Evolutionary conservation across 2,113 vertebrate species (phyloP).

Genomic region (Astatoreochromis straeleni): DNA sequence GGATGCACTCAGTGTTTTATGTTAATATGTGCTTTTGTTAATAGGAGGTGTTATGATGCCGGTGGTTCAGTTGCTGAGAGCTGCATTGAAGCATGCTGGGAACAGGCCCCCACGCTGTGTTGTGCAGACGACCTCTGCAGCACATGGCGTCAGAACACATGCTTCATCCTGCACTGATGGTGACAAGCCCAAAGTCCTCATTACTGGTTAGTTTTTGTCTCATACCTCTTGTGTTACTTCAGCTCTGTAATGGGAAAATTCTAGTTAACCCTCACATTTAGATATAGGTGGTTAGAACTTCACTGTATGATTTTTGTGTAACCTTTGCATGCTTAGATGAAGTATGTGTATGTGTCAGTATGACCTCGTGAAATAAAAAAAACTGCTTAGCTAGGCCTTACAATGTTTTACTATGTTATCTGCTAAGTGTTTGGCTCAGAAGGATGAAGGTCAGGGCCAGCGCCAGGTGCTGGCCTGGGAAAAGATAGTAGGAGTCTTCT

Average conservation of each 20-base stretch:
- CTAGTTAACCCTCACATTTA: neutral
- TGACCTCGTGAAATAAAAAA: neutral
- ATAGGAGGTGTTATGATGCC: neutral
- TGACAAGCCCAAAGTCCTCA: constrained; percentile 79
- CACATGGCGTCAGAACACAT: constrained; percentile 38
- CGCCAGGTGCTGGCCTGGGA: neutral
- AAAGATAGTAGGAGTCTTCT: neutral
- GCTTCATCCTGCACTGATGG: constrained; percentile 39
- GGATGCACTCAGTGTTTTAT: neutral
- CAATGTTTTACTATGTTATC: neutral
- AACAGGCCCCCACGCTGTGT: neutral
- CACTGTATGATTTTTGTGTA: neutral
- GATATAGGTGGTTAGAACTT: neutral
- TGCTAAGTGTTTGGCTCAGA: neutral
- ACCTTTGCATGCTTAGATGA: neutral
- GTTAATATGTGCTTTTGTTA: neutral
- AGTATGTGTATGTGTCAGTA: neutral
- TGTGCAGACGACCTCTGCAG: neutral
- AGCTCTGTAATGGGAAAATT: neutral
- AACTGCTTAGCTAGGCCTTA: neutral
- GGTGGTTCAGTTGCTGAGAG: neutral
- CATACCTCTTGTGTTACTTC: neutral
- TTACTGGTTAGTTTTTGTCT: constrained; percentile 77
- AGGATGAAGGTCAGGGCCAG: neutral
- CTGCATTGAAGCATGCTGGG: neutral